Percentiles rank a stretch among this genome's conserved stretches.
phyloP scores from a whole-genome alignment of 2,797 vertebrate genomes.

The Melanotaenia maccullochi region DNA sequence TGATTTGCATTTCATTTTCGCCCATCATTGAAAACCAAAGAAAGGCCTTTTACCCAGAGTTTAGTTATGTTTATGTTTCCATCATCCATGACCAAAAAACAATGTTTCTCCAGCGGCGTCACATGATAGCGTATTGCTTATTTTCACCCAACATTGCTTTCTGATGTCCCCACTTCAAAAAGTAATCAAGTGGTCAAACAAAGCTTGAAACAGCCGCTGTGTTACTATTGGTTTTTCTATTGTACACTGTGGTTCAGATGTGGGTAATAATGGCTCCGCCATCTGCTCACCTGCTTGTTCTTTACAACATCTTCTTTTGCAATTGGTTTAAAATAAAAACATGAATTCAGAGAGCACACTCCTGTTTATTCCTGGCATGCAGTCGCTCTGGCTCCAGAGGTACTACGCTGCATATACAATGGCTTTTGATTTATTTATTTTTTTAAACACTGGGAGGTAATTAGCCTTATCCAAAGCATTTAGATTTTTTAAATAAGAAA shows the following conservation, averaged over 20 bases:
- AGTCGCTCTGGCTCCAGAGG: constrained; percentile 5
- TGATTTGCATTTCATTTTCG: constrained; percentile 24
- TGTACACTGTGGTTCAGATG: constrained; percentile 58
- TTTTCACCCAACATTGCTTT: constrained; percentile 65
- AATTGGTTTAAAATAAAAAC: constrained; percentile 43
- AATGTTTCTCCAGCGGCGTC: constrained; percentile 36
- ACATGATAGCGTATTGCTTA: constrained; percentile 52
- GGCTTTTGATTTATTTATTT: background rate
- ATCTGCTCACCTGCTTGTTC: constrained; percentile 65
- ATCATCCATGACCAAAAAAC: constrained; percentile 49
- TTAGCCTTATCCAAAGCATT: background rate
- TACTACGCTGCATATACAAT: background rate
- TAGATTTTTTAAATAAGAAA: background rate
- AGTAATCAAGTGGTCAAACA: constrained; percentile 73
- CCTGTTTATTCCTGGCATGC: constrained; percentile 22
- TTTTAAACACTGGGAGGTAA: background rate
- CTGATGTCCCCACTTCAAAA: constrained; percentile 74
- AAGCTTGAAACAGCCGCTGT: constrained; percentile 48
- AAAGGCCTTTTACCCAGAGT: background rate
- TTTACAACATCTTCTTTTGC: constrained; percentile 57
- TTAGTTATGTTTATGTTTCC: constrained; percentile 31
- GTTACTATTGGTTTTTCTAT: constrained; percentile 57
- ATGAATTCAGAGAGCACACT: constrained; percentile 4
- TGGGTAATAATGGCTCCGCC: constrained; percentile 63
- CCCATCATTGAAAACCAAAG: background rate